Conservation (phyloP, 2,113 vertebrate genomes). For the Solea solea region DNA sequence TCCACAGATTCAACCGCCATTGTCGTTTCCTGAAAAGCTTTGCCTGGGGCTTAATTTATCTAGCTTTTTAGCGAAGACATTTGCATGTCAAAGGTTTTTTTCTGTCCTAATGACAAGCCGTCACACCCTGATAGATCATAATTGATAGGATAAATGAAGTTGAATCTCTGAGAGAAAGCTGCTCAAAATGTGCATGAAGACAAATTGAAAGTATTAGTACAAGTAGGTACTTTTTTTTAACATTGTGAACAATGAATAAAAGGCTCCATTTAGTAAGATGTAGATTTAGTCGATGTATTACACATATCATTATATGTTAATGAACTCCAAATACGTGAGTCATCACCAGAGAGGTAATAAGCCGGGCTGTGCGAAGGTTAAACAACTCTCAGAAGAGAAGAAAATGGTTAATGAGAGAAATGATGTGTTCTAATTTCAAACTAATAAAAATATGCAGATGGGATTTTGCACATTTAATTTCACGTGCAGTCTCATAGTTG, state of each 20-base stretch:
- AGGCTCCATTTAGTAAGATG: background rate
- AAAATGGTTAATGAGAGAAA: constrained; percentile 36
- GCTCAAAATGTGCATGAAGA: background rate
- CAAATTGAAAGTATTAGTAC: no score
- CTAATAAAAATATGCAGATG: constrained; percentile 18
- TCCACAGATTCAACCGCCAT: constrained; percentile 32
- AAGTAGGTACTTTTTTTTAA: no score
- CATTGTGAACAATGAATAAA: background rate
- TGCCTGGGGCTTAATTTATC: constrained; percentile 32
- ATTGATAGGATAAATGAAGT: constrained; percentile 14
- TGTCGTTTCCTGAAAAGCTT: constrained; percentile 37
- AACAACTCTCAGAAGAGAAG: constrained; percentile 38
- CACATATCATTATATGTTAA: constrained; percentile 29
- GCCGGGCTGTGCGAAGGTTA: constrained; percentile 35
- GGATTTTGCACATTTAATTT: constrained; percentile 14
- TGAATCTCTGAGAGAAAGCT: background rate
- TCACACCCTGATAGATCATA: constrained; percentile 4
- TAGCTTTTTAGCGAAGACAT: constrained; percentile 13
- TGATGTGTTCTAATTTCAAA: constrained; percentile 18
- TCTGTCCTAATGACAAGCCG: constrained; percentile 10
- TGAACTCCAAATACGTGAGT: constrained; percentile 26
- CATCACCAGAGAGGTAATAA: constrained; percentile 35
- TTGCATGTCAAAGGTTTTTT: constrained; percentile 41
- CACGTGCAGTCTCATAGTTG: constrained; percentile 22
- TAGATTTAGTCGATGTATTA: constrained; percentile 13